Percentiles rank a stretch among this genome's conserved stretches.
These are phyloP conservation scores for Sphenodon punctatus DNA, from an alignment of 2,797 vertebrate genomes.

Conservation along the genomic window DNA sequence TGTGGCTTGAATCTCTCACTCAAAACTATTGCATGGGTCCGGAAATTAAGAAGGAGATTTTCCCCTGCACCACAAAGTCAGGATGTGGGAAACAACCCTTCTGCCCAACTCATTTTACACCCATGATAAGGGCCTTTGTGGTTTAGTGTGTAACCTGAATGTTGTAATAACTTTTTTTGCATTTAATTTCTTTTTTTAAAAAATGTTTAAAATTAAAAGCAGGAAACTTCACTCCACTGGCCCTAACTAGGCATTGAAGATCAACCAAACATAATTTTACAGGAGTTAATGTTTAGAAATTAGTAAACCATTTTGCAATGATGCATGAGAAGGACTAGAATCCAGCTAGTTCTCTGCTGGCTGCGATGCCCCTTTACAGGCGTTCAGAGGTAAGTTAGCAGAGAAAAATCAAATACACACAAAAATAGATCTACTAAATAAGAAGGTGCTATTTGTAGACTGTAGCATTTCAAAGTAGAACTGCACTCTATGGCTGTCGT, in stretches of 20 bases:
- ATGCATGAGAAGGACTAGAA: background rate
- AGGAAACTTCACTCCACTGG: background rate
- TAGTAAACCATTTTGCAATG: background rate
- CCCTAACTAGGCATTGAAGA: no score
- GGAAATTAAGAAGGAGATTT: no score
- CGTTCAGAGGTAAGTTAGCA: conserved; percentile 5
- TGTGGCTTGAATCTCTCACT: no score
- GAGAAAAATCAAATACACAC: conserved; percentile 6
- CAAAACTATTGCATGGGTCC: no score
- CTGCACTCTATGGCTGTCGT: background rate
- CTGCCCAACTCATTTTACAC: no score
- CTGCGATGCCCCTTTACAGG: background rate
- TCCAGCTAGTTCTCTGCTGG: background rate
- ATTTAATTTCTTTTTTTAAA: background rate
- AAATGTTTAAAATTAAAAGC: background rate
- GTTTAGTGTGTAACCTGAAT: background rate
- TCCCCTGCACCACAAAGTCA: no score
- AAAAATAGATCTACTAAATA: conserved; percentile 16
- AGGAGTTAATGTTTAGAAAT: conserved; percentile 8
- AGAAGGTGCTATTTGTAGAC: conserved; percentile 26
- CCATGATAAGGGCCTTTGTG: no score
- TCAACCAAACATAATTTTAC: background rate
- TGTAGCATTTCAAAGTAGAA: background rate
- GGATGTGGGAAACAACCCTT: no score
- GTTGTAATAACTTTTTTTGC: background rate